Base-by-base conservation (phyloP, 2,888 invertebrate species). In the Ferdinandea cuprea region DNA sequence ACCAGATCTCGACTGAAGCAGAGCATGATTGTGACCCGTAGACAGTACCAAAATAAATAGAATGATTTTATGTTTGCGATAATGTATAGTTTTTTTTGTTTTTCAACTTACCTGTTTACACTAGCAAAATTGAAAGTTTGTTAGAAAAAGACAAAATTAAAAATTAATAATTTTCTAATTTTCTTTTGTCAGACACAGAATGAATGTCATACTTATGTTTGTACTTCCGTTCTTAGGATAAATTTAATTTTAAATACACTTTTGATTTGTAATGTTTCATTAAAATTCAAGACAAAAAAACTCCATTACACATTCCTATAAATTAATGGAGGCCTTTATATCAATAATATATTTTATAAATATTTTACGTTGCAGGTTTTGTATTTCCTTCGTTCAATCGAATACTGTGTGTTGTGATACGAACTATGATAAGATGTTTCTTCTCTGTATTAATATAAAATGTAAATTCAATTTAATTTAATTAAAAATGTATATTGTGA, bases 1-100 rank as follows among this genome's bases (percentile, higher is more conserved):
- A 87, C 87, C 44, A 86, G 87, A 17, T 85, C 86, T 52, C 86
- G 87, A 17, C 87, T 86, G 86, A 87, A 86, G 86, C 73, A 85
- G 35, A 59, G 54, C 37, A 58, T 58, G 58, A 48, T 42, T 65
- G 30, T 56, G 15, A 66, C 65, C n/a, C 65, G 63, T 28, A 73
- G 58, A 58, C 74, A 74, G 21, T 65, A 65, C 58, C 58, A 58
- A 40, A 46, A 58, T 58, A 74, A 50, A n/a, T 66, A 65, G 15
- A 40, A 44, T 65, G 28, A 30, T 65, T 73, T 48, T 46, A 3
- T 46, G 37, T 19, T 37, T 63, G 37, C 15, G 15, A 48, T 5
- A 28, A n/a, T 44, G 25, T 28, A 25, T 30, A 35, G n/a, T n/a
- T 46, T 54, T 46, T 56, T 46, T 37, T 37, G 13, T 40, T 40